Conservation (phyloP, 2,113 vertebrate genomes). For the Corythaeola cristata region DNA sequence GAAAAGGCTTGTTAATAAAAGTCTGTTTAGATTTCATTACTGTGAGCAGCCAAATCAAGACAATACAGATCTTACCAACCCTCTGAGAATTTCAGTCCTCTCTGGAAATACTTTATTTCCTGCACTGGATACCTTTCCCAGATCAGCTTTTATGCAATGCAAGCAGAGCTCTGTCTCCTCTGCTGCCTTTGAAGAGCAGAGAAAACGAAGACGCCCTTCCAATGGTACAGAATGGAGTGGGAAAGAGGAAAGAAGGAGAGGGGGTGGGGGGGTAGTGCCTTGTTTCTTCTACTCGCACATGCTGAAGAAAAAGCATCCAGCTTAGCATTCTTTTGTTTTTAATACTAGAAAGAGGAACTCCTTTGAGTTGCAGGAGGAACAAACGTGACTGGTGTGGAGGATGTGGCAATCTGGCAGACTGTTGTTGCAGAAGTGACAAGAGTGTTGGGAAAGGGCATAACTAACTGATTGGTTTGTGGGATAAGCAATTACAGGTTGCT, state of each 20-base stretch:
- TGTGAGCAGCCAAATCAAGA: conserved; percentile 10
- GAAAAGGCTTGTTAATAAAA: conserved; percentile 48
- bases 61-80: neutral
- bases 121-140: neutral
- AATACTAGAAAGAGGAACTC: neutral
- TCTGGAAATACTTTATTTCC: neutral
- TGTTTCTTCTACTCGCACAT: neutral
- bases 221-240: neutral
- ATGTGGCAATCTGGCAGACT: neutral
- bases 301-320: neutral
- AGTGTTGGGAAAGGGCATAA: neutral
- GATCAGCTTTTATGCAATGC: neutral
- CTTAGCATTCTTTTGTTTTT: neutral
- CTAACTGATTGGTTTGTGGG: neutral
- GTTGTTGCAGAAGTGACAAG: neutral
- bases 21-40: conserved; percentile 42
- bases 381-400: neutral
- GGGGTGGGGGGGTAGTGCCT: neutral
- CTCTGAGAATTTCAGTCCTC: neutral
- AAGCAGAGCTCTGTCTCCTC: neutral
- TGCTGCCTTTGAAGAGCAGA: neutral
- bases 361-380: neutral
- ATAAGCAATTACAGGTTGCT: neutral
- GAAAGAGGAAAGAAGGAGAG: neutral
- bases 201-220: neutral